Evolutionary conservation across 2,797 vertebrate genomes (phyloP), one percentile per base, ranked within the genome.

Genomic region (Antrozous pallidus): DNA sequence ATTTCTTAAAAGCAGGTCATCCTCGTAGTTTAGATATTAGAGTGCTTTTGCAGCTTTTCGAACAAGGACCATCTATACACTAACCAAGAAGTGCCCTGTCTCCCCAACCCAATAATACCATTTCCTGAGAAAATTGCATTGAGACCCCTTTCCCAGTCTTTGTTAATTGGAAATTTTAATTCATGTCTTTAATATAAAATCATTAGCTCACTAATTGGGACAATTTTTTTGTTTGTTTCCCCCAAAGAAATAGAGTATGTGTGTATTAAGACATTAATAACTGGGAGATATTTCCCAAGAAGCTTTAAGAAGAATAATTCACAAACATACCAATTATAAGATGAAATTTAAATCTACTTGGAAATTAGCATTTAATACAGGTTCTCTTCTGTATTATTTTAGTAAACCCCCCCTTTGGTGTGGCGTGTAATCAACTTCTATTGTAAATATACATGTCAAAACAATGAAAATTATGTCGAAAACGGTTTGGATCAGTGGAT

Each of bases 341-440:
- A 74, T 88, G 36, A 69, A 73, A 75, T 78, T 86, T 58, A 89
- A 86, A 49, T 80, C 33, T 93, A 80, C 16, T 91, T 70, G 28
- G 40, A 87, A 92, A 83, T 77, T 56, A 88, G 28, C 31, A 8
- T 47, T 74, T 88, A 74, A 77, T 80, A 31, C 6, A 92, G 22
- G 1, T 65, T 83, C 3, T 86, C 18, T 84, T 61, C 61, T 69
- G 6, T 24, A 45, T 67, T 91, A 8, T 86, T 91, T 75, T 83
- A 51, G 20, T 75, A 90, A 83, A 63, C 6, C 8, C 77, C 12
- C 49, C 28, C n/a, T n/a, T 89, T 14, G 14, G 0, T 77, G n/a
- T 85, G 58, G 6, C 26, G 88, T 89, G 1, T 79, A 79, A 92
- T 73, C 18, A 70, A 51, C 4, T 33, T 16, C 70, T 79, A 10